Base-by-base conservation (phyloP, 2,797 vertebrate genomes). In the Chelonia mydas region DNA sequence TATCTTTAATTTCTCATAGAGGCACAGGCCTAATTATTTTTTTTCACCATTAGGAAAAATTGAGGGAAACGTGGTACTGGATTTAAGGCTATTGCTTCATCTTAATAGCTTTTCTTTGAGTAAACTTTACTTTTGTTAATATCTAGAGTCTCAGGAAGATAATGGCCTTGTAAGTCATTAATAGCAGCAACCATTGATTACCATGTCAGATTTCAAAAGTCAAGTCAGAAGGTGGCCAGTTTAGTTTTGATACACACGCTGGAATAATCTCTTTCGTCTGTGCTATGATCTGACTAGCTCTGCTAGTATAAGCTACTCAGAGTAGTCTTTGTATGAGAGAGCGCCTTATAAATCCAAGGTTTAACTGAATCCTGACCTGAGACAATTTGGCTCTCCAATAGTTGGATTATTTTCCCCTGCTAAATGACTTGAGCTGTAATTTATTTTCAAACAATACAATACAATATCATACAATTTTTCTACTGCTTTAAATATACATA, bases 1-100 rank as follows among this genome's bases (percentile, higher is more conserved):
- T 54, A 90, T 90, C 77, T 95, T 95, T 87, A 90, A 82, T 96
- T 97, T 84, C 78, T 89, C 90, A 88, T 81, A 89, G 87, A 93
- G 65, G 96, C 96, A 95, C 90, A 96, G 88, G 51, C 53, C 90
- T 97, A 97, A 97, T 97, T 97, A 96, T 90, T 94, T 96, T 72
- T 92, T 45, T 74, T 27, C 78, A 95, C 94, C 94, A 97, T 81
- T 91, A 88, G 93, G 90, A 96, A 72, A 96, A 95, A 94, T 25
- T 51, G 87, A 94, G 57, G 91, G 92, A 93, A 96, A 82, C 7
- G 93, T 81, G 77, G 77, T 89, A 77, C 78, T 94, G 86, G 85
- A 94, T 95, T 93, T 85, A 95, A 96, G 94, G 49, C 84, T 92
- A 90, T 80, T 88, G 81, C 84, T 97, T 96, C 96, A 93, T 94